Conservation (phyloP, 2,797 vertebrate genomes). For the Mormyrus hasselquistii region DNA sequence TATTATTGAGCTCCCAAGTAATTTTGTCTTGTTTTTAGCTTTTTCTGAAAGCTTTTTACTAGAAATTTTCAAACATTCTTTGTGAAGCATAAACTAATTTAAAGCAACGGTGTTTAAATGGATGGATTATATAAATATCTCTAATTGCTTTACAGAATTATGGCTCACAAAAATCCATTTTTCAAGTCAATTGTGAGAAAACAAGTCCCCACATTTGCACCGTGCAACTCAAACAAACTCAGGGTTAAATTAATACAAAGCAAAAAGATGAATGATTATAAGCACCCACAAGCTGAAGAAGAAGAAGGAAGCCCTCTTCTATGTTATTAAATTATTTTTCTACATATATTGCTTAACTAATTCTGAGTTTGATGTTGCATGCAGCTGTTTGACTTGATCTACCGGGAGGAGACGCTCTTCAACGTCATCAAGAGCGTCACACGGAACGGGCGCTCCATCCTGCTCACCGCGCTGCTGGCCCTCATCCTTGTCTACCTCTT, state of each 20-base stretch:
- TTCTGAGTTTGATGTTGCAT: neutral
- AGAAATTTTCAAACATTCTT: neutral
- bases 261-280: neutral
- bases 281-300: neutral
- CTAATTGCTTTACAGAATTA: neutral
- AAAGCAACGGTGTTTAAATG: neutral
- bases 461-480: slow-evolving; percentile 90
- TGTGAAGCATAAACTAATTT: neutral
- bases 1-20: neutral
- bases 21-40: neutral
- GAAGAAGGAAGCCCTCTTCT: neutral
- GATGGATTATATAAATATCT: neutral
- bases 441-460: slow-evolving; percentile 89
- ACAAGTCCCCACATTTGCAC: neutral
- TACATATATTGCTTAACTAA: neutral
- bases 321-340: neutral
- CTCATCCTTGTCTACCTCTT: slow-evolving; percentile 98
- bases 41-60: neutral
- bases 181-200: neutral
- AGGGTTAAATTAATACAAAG: neutral
- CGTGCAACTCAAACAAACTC: neutral
- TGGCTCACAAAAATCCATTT: neutral
- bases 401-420: slow-evolving; percentile 91
- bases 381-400: slow-evolving; percentile 93
- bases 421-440: slow-evolving; percentile 97